Percentiles rank a stretch among this genome's conserved stretches.
Evolutionary conservation across 1,140 invertebrate genomes (phyloP).

Genomic region (Aphis gossypii): DNA sequence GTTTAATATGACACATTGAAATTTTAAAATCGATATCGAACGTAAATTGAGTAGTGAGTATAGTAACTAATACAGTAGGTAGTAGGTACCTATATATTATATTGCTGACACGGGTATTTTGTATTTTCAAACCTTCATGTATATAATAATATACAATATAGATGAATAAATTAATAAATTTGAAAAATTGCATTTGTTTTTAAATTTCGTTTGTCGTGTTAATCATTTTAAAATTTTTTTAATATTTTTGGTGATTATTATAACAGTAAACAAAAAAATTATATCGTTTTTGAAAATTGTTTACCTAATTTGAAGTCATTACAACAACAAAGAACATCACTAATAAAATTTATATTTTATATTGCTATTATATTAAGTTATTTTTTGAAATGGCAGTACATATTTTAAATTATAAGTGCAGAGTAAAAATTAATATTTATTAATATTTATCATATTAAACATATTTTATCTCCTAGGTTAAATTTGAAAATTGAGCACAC

Average conservation of each 20-base stretch:
- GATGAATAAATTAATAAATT: background rate
- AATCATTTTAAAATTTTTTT: background rate
- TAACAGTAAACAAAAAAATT: background rate
- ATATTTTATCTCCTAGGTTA: background rate
- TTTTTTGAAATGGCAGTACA: background rate
- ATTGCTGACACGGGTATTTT: background rate
- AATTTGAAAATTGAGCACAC: background rate
- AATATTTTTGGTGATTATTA: background rate
- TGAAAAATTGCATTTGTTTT: background rate
- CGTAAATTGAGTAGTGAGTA: background rate
- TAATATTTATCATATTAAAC: background rate
- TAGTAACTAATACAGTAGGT: background rate
- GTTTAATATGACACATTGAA: background rate
- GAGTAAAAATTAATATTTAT: background rate
- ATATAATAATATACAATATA: background rate
- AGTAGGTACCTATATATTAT: background rate
- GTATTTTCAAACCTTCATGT: background rate
- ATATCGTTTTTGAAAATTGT: too few species aligned
- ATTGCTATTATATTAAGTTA: background rate
- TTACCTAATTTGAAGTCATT: too few species aligned
- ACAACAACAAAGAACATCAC: too few species aligned
- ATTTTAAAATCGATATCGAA: background rate
- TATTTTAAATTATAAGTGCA: background rate
- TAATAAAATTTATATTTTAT: too few species aligned
- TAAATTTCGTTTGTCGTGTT: background rate